Evolutionary conservation across 1,140 invertebrate species (phyloP).

Genomic region (Coenobita brevimanus): DNA sequence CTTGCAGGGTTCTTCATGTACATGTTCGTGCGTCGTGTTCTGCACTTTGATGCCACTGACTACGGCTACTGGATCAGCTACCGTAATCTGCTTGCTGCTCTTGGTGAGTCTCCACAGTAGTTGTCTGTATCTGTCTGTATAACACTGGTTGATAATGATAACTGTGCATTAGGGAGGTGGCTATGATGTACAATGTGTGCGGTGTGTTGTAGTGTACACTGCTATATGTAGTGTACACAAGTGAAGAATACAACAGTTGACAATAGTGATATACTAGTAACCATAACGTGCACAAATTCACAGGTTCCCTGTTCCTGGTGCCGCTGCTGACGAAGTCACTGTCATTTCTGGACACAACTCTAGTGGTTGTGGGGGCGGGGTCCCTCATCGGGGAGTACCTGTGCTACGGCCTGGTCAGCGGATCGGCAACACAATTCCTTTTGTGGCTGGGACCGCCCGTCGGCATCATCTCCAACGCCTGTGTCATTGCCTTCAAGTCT

Average conservation of each 20-base stretch:
- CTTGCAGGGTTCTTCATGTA: constrained; percentile 38
- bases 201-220: too few species aligned
- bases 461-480: constrained; percentile 59
- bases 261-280: too few species aligned
- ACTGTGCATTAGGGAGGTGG: too few species aligned
- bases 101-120: constrained; percentile 19
- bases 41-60: constrained; percentile 3
- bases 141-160: too few species aligned
- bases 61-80: constrained; percentile 24
- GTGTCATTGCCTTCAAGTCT: constrained; percentile 57
- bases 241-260: too few species aligned
- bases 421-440: constrained; percentile 4
- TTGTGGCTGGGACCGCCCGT: constrained; percentile 55
- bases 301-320: constrained; percentile 61
- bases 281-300: too few species aligned
- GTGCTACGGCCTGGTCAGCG: constrained; percentile 52
- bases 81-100: constrained; percentile 6
- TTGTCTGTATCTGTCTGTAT: too few species aligned
- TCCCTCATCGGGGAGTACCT: constrained; percentile 51
- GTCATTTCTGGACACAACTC: constrained; percentile 36
- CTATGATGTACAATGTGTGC: too few species aligned
- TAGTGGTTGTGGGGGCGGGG: constrained; percentile 36
- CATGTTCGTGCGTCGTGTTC: neutral
- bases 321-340: constrained; percentile 45
- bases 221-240: too few species aligned